Evolutionary conservation across 92 coral and sea anemone species (phyloP).

Genomic region (Nematostella vectensis): DNA sequence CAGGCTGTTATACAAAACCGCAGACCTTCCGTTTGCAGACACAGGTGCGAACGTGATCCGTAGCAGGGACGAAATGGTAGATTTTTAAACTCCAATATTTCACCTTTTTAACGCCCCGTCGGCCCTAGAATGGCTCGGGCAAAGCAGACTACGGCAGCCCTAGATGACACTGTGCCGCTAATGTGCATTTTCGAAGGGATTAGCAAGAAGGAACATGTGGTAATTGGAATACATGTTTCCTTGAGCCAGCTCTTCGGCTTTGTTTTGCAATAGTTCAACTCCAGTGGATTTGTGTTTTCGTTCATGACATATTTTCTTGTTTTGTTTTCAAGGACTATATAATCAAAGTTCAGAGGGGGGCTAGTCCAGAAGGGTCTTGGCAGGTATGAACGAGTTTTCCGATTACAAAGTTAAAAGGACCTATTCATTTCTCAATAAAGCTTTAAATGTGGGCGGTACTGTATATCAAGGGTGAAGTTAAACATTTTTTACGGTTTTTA

Average conservation of each 20-base stretch:
- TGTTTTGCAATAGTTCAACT: neutral
- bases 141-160: constrained; percentile 30
- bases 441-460: too few relatives aligned
- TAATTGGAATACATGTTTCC: constrained; percentile 18
- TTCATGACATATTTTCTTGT: too few relatives aligned
- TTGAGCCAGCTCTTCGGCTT: neutral
- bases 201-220: constrained; percentile 88
- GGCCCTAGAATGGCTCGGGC: constrained; percentile 44
- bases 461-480: too few relatives aligned
- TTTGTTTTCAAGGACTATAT: constrained; percentile 92
- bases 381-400: too few relatives aligned
- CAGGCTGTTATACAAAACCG: too few relatives aligned
- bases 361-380: constrained; percentile 83
- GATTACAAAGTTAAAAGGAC: too few relatives aligned
- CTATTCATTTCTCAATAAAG: too few relatives aligned
- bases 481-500: too few relatives aligned
- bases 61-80: neutral
- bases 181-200: constrained; percentile 84
- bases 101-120: neutral
- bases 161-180: constrained; percentile 82
- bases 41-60: neutral
- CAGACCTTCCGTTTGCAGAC: too few relatives aligned
- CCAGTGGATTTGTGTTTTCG: neutral
- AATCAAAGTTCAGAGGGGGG: constrained; percentile 91
- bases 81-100: neutral